Percentiles rank a stretch among this genome's conserved stretches.
phyloP scores from a whole-genome alignment of 2,113 vertebrate species.

The Argyrosomus japonicus region DNA sequence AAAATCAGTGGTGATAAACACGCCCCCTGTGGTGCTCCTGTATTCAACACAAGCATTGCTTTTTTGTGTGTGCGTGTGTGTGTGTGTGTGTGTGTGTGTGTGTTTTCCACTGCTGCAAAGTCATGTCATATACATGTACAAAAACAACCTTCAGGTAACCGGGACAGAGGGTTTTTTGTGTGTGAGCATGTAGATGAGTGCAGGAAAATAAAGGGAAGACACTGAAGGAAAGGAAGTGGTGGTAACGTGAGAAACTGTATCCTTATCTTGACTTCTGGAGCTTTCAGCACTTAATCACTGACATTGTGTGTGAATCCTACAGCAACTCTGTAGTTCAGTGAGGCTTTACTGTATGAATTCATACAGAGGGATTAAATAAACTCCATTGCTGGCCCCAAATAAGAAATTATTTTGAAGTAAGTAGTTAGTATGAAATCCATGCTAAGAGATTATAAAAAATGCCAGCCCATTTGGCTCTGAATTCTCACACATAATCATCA shows the following conservation, averaged over 20 bases:
- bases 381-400: neutral
- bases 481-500: constrained; percentile 33
- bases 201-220: constrained; percentile 4
- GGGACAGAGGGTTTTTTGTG: neutral
- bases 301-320: neutral
- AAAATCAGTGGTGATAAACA: too few species aligned
- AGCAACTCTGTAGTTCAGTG: neutral
- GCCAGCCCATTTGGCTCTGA: constrained; percentile 15
- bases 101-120: neutral
- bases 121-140: neutral
- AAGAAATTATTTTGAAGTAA: neutral
- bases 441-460: constrained; percentile 12
- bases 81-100: too few species aligned
- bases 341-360: neutral
- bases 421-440: constrained; percentile 16
- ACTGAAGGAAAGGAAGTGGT: constrained; percentile 5
- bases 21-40: too few species aligned
- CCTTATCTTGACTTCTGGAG: constrained; percentile 7
- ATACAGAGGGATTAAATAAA: neutral
- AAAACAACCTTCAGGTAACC: neutral
- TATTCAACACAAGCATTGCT: too few species aligned
- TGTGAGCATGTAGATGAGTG: neutral
- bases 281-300: neutral
- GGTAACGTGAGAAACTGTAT: neutral
- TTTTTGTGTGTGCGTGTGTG: too few species aligned